These are phyloP conservation scores for Eira barbara DNA, from an alignment of 2,113 vertebrate species.

Conservation along the genomic window DNA sequence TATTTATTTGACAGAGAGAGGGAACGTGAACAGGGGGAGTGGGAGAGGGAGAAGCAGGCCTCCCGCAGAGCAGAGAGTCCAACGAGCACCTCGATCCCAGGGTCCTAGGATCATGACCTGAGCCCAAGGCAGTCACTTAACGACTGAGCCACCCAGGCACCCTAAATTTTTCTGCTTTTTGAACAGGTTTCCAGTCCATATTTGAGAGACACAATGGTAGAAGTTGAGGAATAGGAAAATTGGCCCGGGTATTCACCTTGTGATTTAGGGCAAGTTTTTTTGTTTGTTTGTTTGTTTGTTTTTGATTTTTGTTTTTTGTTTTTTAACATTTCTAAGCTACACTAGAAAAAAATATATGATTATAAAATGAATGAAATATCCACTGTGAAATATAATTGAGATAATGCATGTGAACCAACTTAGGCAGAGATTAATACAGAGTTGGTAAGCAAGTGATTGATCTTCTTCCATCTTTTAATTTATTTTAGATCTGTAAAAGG, in stretches of 20 bases:
- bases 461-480: background rate
- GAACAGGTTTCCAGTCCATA: background rate
- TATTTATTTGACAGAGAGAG: too few species aligned
- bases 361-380: background rate
- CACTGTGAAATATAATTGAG: background rate
- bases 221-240: background rate
- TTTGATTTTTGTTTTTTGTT: background rate
- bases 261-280: fast-evolving
- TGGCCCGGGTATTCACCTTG: background rate
- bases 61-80: too few species aligned
- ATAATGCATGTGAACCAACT: background rate
- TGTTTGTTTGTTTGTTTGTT: background rate
- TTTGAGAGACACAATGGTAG: background rate
- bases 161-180: background rate
- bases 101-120: too few species aligned
- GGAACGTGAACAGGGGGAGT: too few species aligned
- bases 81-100: too few species aligned
- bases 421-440: background rate
- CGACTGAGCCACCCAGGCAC: too few species aligned
- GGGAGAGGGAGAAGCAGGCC: too few species aligned
- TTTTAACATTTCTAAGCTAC: background rate
- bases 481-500: background rate
- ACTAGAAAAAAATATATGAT: background rate
- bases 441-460: background rate
- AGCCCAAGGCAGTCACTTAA: too few species aligned